Base-by-base conservation (phyloP, 2,888 invertebrate genomes). In the Pardosa pseudoannulata region DNA sequence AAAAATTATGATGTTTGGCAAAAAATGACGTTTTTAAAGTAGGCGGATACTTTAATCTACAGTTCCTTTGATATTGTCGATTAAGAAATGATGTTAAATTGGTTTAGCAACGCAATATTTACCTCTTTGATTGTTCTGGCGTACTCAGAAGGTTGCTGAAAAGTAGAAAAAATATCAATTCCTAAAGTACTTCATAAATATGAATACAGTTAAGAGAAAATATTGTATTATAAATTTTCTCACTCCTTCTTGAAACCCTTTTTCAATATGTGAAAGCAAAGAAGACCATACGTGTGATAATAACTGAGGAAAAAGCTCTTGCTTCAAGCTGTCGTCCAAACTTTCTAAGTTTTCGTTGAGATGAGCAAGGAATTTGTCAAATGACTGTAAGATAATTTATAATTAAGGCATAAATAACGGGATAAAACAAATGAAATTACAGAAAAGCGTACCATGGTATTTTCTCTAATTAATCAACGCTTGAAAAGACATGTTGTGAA, bases 241-340 rank as follows among this genome's bases (percentile, higher is more conserved):
- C 56, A 87, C 87, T 0, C 87, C 87, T 67, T 80, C 76, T n/a
- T 80, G 80, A 76, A 87, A 80, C 19, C 39, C 71, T n/a, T 72
- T 68, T 39, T 80, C 67, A n/a, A 80, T 76, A 32, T 27, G 71
- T 19, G 31, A 64, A n/a, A 87, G 3, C 36, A 75, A 13, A 3
- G 39, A 65, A 16, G 64, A 46, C 80, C 87, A 87, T 1, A 87
- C 11, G 13, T 32, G 29, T 7, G 75, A 75, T 9, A 80, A 7
- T 13, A 87, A 71, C 23, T 65, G 41, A 1, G 75, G 56, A 67
- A 80, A 76, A 3, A 87, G 29, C 1, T 56, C 46, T 31, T 76
- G 50, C 46, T 80, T 80, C 13, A 80, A 23, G 11, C 2, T 31
- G 19, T 80, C 79, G 16, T 76, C 32, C 1, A 76, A 5, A 27